Evolutionary conservation across 2,797 vertebrate species (phyloP).

Genomic region (Sebastes kiyomatsui): DNA sequence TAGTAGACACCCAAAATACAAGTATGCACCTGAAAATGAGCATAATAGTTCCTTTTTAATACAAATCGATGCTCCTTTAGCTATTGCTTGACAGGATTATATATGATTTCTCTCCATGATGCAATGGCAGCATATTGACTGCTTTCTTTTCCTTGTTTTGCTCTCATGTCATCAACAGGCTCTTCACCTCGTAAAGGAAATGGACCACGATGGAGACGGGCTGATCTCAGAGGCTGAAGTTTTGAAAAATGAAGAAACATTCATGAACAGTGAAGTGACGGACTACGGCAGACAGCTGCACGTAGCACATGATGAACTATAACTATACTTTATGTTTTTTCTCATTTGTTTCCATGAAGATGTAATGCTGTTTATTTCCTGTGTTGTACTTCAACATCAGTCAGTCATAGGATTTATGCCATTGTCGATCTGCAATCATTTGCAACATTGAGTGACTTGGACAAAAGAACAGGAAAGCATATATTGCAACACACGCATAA

Average conservation of each 20-base stretch:
- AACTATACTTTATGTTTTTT: conserved; percentile 33
- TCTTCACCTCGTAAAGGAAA: conserved; percentile 92
- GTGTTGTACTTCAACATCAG: background rate
- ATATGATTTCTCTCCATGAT: background rate
- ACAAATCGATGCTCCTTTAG: background rate
- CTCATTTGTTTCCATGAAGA: background rate
- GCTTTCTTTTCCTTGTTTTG: background rate
- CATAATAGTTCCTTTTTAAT: background rate
- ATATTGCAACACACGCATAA: background rate
- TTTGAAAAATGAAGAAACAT: conserved; percentile 90
- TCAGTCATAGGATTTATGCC: background rate
- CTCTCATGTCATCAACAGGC: conserved; percentile 81
- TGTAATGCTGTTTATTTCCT: background rate
- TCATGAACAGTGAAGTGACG: conserved; percentile 96
- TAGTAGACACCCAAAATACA: too few relatives aligned
- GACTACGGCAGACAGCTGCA: conserved; percentile 96
- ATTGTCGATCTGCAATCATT: background rate
- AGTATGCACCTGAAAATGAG: too few relatives aligned
- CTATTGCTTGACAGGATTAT: background rate
- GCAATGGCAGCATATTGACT: background rate
- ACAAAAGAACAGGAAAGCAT: background rate
- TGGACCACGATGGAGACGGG: conserved; percentile 90
- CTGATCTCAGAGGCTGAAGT: conserved; percentile 90
- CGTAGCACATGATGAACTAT: conserved; percentile 91
- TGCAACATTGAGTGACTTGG: background rate